phyloP scores from a whole-genome alignment of 2,888 invertebrate species.

The Epistrophe eligans region DNA sequence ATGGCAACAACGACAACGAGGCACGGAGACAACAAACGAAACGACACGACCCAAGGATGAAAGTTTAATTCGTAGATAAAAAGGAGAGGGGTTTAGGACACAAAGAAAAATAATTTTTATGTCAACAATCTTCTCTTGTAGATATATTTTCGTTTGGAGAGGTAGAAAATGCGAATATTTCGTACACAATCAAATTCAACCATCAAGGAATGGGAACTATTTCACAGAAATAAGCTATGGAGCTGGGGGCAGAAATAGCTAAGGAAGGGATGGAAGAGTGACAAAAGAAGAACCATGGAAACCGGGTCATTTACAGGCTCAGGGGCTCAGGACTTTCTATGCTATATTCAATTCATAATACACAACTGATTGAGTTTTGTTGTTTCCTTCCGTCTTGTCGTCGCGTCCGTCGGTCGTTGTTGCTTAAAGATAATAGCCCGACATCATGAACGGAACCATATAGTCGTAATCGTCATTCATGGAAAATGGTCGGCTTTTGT shows the following conservation, averaged over 20 bases:
- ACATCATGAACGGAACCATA: background rate
- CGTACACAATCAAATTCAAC: background rate
- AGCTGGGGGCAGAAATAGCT: conserved; percentile 14
- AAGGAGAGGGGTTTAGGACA: background rate
- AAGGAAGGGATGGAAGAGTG: background rate
- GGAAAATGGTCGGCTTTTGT: background rate
- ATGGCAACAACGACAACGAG: background rate
- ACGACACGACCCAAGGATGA: background rate
- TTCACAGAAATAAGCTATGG: background rate
- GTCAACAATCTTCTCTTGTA: background rate
- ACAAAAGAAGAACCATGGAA: conserved; percentile 12
- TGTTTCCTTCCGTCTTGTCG: conserved; percentile 38
- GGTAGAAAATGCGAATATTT: conserved; percentile 17
- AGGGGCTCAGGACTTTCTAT: background rate
- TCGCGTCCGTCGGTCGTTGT: background rate
- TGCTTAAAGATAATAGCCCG: background rate
- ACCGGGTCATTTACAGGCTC: conserved; percentile 53
- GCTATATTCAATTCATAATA: conserved; percentile 50
- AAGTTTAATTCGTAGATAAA: conserved; percentile 6
- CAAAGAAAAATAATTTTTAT: conserved; percentile 6
- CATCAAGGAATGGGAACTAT: background rate
- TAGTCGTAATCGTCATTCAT: conserved; percentile 9
- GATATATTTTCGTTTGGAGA: background rate
- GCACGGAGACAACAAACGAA: too few species aligned
- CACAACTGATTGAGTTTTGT: conserved; percentile 65